Percentiles rank a stretch among this genome's conserved stretches.
These are phyloP conservation scores for Emydura subglobosa DNA, from an alignment of 2,113 vertebrate species.

Conservation along the genomic window DNA sequence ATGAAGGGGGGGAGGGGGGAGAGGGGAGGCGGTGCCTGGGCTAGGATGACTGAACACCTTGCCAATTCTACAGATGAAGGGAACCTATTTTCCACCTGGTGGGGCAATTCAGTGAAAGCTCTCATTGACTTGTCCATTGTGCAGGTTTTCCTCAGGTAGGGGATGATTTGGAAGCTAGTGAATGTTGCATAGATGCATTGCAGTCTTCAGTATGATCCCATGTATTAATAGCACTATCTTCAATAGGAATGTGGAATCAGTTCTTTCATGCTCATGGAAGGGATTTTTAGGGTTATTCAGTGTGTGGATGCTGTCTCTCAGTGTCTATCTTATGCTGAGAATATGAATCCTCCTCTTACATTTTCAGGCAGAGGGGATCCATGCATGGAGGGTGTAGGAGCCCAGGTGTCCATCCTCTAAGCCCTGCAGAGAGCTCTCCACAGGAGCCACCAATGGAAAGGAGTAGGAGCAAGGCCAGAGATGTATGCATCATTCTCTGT, in stretches of 20 bases:
- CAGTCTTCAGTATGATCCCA: neutral
- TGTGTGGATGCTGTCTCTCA: neutral
- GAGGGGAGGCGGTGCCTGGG: neutral
- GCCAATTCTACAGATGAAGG: neutral
- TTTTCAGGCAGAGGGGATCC: neutral
- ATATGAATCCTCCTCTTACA: neutral
- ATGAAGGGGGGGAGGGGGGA: neutral
- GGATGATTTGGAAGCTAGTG: neutral
- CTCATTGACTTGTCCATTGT: neutral
- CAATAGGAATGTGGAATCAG: neutral
- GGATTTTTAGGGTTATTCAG: neutral
- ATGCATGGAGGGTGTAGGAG: neutral
- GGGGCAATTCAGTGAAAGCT: neutral
- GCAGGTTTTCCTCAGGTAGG: neutral
- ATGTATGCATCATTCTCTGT: neutral
- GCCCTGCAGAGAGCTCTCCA: neutral
- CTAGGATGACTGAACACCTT: neutral
- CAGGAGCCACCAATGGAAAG: neutral
- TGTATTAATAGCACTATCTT: neutral
- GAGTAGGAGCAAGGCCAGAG: neutral
- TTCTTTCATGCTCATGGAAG: neutral
- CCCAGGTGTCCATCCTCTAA: neutral
- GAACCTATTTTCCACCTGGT: neutral
- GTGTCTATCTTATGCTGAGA: neutral
- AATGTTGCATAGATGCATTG: neutral